Percentiles rank a stretch among this genome's conserved stretches.
These are phyloP conservation scores for Bugula neritina DNA, from an alignment of 2,888 invertebrate genomes.

Conservation along the genomic window DNA sequence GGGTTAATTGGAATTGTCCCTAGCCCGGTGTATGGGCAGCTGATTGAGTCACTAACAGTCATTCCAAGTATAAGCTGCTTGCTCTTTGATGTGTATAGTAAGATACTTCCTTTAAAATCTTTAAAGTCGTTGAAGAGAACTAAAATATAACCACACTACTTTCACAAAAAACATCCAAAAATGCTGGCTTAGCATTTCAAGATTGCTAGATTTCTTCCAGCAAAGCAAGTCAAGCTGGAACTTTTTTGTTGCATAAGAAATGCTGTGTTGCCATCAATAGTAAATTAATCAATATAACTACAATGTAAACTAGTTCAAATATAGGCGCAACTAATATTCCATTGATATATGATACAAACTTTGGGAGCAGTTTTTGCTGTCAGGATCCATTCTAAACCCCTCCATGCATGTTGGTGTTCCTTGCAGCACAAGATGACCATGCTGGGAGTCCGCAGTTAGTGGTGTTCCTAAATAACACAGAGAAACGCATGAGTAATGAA, in stretches of 20 bases:
- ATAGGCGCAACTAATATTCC: no score
- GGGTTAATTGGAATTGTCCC: conserved; percentile 1
- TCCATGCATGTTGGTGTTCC: neutral
- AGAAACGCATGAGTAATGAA: no score
- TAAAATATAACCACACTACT: no score
- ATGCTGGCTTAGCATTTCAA: no score
- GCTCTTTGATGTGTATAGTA: neutral
- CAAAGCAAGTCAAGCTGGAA: no score
- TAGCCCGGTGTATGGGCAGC: neutral
- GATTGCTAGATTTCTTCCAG: no score
- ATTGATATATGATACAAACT: conserved; percentile 4
- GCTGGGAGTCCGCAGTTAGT: neutral
- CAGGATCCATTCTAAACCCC: neutral
- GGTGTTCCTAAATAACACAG: neutral
- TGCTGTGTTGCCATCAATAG: no score
- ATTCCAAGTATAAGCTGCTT: neutral
- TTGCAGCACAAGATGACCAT: conserved; percentile 18
- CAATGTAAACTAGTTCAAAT: no score
- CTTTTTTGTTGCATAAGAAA: no score
- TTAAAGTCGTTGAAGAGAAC: no score
- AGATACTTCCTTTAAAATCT: neutral
- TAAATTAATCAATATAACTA: no score
- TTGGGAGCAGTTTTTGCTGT: neutral
- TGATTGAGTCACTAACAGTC: neutral
- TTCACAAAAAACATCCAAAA: no score